These are phyloP conservation scores for Sebastes trivittatus DNA, from an alignment of 2,797 vertebrate species.

Conservation along the genomic window DNA sequence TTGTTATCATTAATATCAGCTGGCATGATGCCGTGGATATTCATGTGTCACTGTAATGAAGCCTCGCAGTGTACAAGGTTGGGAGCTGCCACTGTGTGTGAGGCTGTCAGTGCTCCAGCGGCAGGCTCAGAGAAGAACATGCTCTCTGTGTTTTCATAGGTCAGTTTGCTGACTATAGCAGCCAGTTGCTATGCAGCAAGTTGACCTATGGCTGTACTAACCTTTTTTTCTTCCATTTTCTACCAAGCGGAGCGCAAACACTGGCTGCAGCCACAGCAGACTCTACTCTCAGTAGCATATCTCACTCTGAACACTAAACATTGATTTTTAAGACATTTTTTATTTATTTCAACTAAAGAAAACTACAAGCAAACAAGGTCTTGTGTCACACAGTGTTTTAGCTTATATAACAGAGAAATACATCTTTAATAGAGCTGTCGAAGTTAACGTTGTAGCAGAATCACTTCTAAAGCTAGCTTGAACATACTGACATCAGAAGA, in stretches of 20 bases:
- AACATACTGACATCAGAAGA: too few relatives aligned
- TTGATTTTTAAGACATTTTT: slow-evolving; percentile 2
- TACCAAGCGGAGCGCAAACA: slow-evolving; percentile 34
- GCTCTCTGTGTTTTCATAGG: slow-evolving; percentile 71
- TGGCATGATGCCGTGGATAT: slow-evolving; percentile 46
- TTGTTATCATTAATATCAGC: slow-evolving; percentile 36
- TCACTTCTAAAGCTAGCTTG: too few relatives aligned
- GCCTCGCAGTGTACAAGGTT: slow-evolving; percentile 37
- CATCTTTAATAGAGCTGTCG: neutral
- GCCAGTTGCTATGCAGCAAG: slow-evolving; percentile 76
- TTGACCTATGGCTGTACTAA: slow-evolving; percentile 68
- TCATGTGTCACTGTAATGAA: slow-evolving; percentile 62
- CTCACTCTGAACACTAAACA: slow-evolving; percentile 1
- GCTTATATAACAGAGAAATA: neutral
- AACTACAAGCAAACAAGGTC: neutral
- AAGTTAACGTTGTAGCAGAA: too few relatives aligned
- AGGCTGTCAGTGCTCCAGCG: slow-evolving; percentile 53
- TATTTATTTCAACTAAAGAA: slow-evolving; percentile 4
- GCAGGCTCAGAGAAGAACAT: slow-evolving; percentile 44
- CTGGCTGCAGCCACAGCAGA: slow-evolving; percentile 6
- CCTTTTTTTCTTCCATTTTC: slow-evolving; percentile 55
- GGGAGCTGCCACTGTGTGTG: slow-evolving; percentile 31
- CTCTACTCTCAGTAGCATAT: slow-evolving; percentile 8
- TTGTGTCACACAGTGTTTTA: neutral
- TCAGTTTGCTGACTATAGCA: slow-evolving; percentile 64